phyloP scores from a whole-genome alignment of 2,888 invertebrate genomes.

The Pterobdella sp. region DNA sequence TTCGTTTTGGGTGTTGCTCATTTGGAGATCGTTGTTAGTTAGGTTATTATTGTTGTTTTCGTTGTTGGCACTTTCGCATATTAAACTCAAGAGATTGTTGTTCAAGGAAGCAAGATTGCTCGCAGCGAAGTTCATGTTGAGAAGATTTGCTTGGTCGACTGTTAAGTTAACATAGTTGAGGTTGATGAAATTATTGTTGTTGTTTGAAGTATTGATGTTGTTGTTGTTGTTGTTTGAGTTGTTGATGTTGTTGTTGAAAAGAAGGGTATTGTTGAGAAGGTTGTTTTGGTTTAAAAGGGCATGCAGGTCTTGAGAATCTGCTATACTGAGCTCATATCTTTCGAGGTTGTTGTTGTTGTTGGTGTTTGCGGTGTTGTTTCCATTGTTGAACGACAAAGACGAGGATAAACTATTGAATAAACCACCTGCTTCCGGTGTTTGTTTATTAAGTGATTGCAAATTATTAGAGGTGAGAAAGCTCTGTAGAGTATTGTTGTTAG shows the following conservation, averaged over 20 bases:
- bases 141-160: not conserved
- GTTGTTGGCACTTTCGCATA: constrained; percentile 15
- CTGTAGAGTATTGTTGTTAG: not conserved
- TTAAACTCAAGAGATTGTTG: not conserved
- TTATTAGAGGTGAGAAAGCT: not conserved
- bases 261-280: not conserved
- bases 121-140: constrained; percentile 10
- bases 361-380: constrained; percentile 11
- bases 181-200: constrained; percentile 8
- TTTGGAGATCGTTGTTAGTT: not conserved
- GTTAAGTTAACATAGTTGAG: not conserved
- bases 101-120: not conserved
- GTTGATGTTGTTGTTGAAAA: not conserved
- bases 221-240: not conserved
- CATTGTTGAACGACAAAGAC: not conserved
- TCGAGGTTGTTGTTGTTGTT: not conserved
- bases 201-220: not conserved
- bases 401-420: not conserved
- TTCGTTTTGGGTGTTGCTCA: not conserved
- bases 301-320: not conserved
- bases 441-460: not conserved
- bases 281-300: not conserved
- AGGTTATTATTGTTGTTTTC: not conserved
- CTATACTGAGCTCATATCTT: not conserved
- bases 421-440: not conserved